Base-by-base conservation (phyloP, 2,797 vertebrate genomes). In the Xiphophorus birchmanni region DNA sequence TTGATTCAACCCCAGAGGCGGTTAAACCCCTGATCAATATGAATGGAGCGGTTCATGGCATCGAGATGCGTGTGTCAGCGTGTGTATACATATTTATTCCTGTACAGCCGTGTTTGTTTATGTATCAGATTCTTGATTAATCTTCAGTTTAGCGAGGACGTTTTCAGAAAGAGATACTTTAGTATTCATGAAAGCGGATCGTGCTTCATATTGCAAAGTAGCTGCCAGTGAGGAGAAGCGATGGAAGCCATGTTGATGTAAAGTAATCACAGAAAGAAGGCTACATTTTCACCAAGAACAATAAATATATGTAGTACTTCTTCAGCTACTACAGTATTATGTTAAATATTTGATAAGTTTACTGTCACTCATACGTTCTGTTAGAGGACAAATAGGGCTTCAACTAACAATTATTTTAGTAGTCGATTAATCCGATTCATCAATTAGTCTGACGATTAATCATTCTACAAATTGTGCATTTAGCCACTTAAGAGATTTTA, bases 21-120 rank as follows among this genome's bases (percentile, higher is more conserved):
- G 73, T 42, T 82, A 86, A 88, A 75, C 78, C 50, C 73, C 83
- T 84, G 75, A 78, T 91, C 76, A 50, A 80, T 81, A 89, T 87
- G 86, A 83, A 82, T 71, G 69, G 76, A 83, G 82, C 80, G 74
- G 80, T 77, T 37, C 23, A 72, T 78, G 23, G 6, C 37, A 5
- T 40, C 67, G 21, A 15, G 81, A 76, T 77, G 47, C 44, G 50
- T 56, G 50, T 56, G 63, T 79, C 45, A 67, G 74, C 69, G 48
- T 56, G 69, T 47, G 13, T 52, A 58, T 83, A 45, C 69, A 58
- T 48, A 47, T 83, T 60, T 80, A 42, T 80, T 82, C 35, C 29
- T 52, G 12, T 15, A 18, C 73, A n/a, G 10, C 26, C 26, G 58
- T 73, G 75, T 77, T 78, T 82, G 74, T 48, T 77, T 79, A 58